Base-by-base conservation (phyloP, 2,113 vertebrate species). In the Aegithalos caudatus region DNA sequence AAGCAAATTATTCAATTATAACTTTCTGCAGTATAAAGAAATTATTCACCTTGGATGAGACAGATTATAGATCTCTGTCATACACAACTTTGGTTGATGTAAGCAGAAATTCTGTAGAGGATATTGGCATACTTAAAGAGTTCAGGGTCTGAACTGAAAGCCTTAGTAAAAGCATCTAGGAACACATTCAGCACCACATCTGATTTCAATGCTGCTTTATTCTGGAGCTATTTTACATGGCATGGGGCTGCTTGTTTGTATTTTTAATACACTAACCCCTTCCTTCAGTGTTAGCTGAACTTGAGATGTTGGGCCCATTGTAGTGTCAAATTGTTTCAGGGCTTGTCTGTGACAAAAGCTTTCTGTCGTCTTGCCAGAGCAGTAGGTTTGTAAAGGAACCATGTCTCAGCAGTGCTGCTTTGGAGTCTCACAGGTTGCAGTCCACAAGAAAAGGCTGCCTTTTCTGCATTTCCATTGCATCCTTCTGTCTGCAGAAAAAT, bases 1-100 rank as follows among this genome's bases (percentile, higher is more conserved):
- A 81, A 89, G n/a, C 57, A 86, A 88, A 44, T 83, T 1, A 77
- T 74, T 88, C 33, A 72, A 3, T 84, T 83, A 42, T 40, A 71
- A 27, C 44, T 95, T 94, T 90, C 71, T 96, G 61, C 53, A 81
- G 31, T 88, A 33, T 79, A 79, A 90, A 78, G 47, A 86, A 88
- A 66, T 60, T 33, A 58, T 9, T 83, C 42, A 82, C 17, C 27
- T 90, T 89, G 83, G 42, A 67, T 76, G 53, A 85, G 66, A 69
- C 24, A 79, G 65, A 40, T 64, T 76, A 45, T 72, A 82, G 58
- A 58, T 65, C 37, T 74, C 45, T 65, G 23, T 48, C 23, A 14
- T 76, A 72, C 5, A 33, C 17, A 65, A 33, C 38, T 88, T 94
- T 1, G n/a, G 58, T 69, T 77, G 74, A 51, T 11, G 0, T 42